Conservation (phyloP, 2,113 vertebrate species). For the Lanius ludovicianus region DNA sequence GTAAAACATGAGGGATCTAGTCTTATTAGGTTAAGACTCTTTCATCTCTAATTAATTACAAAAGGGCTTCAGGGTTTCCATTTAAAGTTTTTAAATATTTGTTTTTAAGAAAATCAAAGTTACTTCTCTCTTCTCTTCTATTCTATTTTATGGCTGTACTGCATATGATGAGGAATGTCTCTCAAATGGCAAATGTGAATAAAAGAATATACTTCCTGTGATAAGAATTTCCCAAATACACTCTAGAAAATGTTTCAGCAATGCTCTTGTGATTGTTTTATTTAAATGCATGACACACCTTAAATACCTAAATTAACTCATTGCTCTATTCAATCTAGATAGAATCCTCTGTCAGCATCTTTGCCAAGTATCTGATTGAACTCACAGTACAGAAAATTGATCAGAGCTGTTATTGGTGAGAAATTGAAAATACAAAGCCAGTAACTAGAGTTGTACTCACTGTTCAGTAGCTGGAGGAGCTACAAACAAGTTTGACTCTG, state of each 20-base stretch:
- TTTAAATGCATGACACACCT: background rate
- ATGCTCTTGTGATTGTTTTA: background rate
- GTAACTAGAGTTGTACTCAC: background rate
- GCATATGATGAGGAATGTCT: background rate
- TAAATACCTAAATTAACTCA: background rate
- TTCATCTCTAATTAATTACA: conserved; percentile 49
- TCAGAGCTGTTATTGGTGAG: background rate
- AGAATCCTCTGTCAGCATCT: background rate
- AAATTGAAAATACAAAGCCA: background rate
- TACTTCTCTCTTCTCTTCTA: background rate
- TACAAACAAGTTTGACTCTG: background rate
- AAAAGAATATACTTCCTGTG: background rate
- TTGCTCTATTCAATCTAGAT: background rate
- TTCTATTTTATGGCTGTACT: background rate
- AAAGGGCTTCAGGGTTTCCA: conserved; percentile 16
- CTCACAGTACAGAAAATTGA: background rate
- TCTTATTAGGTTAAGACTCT: conserved; percentile 30
- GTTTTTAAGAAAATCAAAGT: background rate
- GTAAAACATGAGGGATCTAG: conserved; percentile 27
- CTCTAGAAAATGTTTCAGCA: background rate
- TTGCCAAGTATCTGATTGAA: background rate
- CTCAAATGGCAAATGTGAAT: background rate
- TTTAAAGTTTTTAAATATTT: conserved; percentile 42
- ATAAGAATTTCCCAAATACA: background rate
- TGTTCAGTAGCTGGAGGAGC: background rate